Evolutionary conservation across 2,797 vertebrate species (phyloP).

Genomic region (Takifugu ocellatus): DNA sequence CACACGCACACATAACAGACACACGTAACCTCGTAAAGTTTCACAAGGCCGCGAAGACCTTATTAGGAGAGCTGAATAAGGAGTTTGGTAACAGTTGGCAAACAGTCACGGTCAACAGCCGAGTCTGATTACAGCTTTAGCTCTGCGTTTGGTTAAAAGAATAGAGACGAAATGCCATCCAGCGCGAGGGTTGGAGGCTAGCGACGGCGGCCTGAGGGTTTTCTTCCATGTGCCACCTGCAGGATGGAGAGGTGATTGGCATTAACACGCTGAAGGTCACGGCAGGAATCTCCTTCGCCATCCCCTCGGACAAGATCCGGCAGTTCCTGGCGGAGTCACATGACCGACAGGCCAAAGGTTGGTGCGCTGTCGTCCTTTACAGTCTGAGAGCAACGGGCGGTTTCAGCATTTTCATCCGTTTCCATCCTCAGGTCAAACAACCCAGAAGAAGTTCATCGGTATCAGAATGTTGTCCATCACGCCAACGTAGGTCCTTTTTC

Average conservation of each 20-base stretch:
- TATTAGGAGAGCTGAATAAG: slow-evolving; percentile 22
- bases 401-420: slow-evolving; percentile 1
- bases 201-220: slow-evolving; percentile 22
- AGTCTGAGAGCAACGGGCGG: too few relatives aligned
- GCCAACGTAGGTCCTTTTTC: slow-evolving; percentile 76
- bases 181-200: slow-evolving; percentile 6
- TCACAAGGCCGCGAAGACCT: slow-evolving; percentile 1
- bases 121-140: slow-evolving; percentile 20
- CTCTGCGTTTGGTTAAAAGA: neutral
- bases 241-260: slow-evolving; percentile 98
- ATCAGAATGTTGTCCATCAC: slow-evolving; percentile 95
- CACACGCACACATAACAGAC: neutral
- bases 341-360: slow-evolving; percentile 90
- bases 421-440: slow-evolving; percentile 77
- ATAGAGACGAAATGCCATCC: too few relatives aligned
- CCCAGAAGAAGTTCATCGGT: slow-evolving; percentile 89
- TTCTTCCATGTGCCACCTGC: slow-evolving; percentile 28
- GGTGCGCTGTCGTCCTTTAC: neutral
- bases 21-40: slow-evolving; percentile 23
- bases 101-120: neutral
- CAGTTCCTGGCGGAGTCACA: slow-evolving; percentile 96
- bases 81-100: slow-evolving; percentile 29
- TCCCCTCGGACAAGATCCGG: slow-evolving; percentile 95
- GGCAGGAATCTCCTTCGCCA: slow-evolving; percentile 97
- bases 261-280: slow-evolving; percentile 98